Evolutionary conservation across 2,113 vertebrate genomes (phyloP).

Genomic region (Haliaeetus leucogaster): DNA sequence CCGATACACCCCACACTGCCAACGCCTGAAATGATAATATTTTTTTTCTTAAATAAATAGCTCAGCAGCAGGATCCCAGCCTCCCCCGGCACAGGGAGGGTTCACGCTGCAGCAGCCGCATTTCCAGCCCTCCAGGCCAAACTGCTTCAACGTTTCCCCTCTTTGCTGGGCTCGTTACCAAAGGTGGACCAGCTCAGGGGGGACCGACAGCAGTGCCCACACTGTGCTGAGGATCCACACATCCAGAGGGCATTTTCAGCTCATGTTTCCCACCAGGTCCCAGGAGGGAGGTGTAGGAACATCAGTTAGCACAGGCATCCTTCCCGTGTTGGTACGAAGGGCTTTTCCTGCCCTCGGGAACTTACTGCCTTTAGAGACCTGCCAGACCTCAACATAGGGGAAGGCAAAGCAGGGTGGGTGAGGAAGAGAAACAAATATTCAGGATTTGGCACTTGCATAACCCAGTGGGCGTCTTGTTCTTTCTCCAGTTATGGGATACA

Average conservation of each 20-base stretch:
- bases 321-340: accelerated
- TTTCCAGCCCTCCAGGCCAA: conserved; percentile 39
- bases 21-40: conserved; percentile 69
- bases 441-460: background rate
- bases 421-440: background rate
- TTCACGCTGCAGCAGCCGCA: background rate
- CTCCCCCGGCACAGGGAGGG: background rate
- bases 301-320: background rate
- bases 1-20: conserved; percentile 32
- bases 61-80: conserved; percentile 6
- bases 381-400: background rate
- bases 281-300: background rate
- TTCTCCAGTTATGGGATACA: background rate
- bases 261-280: background rate
- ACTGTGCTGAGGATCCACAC: background rate
- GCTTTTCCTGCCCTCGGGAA: background rate
- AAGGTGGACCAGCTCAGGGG: background rate
- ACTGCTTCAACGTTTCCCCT: background rate
- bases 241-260: background rate
- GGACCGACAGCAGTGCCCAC: accelerated
- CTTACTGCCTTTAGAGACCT: background rate
- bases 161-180: background rate
- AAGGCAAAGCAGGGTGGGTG: background rate
- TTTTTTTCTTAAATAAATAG: conserved; percentile 72
- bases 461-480: background rate